Percentiles rank a stretch among this genome's conserved stretches.
phyloP scores from a whole-genome alignment of 2,888 invertebrate species.

The Torymus tubicola region DNA sequence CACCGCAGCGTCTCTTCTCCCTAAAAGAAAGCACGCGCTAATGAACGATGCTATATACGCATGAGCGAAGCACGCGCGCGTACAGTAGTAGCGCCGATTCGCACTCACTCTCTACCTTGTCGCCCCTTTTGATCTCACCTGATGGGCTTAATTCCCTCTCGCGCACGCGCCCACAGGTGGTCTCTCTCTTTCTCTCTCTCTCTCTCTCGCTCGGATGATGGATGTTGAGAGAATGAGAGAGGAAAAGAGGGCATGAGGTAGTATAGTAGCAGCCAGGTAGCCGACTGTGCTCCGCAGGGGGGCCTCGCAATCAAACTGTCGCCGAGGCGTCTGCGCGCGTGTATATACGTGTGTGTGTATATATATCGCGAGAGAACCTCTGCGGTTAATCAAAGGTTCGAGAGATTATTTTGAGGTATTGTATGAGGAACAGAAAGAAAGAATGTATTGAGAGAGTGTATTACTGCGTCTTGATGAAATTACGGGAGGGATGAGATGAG shows the following conservation, averaged over 20 bases:
- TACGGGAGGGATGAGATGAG: too few species aligned
- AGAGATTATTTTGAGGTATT: not conserved
- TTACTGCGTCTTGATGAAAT: not conserved
- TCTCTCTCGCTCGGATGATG: slow-evolving; percentile 42
- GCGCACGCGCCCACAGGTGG: slow-evolving; percentile 52
- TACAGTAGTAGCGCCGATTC: too few species aligned
- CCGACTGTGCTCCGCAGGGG: slow-evolving; percentile 69
- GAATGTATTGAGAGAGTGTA: too few species aligned
- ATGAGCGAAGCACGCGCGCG: too few species aligned
- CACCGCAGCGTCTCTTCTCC: too few species aligned
- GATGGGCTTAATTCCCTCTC: slow-evolving; percentile 43
- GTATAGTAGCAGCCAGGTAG: slow-evolving; percentile 68
- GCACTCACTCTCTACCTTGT: too few species aligned
- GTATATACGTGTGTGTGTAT: too few species aligned
- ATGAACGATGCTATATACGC: too few species aligned
- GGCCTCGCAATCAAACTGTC: slow-evolving; percentile 53
- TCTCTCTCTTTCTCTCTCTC: too few species aligned
- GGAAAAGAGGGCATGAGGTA: slow-evolving; percentile 51
- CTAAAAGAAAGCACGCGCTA: too few species aligned
- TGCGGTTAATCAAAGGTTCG: slow-evolving; percentile 35
- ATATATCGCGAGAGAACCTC: too few species aligned
- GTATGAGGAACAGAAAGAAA: not conserved
- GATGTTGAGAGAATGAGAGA: slow-evolving; percentile 59
- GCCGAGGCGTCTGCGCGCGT: slow-evolving; percentile 1
- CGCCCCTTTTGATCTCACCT: slow-evolving; percentile 50